Evolutionary conservation across 1,140 invertebrate genomes (phyloP).

Genomic region (Drosophila triauraria): DNA sequence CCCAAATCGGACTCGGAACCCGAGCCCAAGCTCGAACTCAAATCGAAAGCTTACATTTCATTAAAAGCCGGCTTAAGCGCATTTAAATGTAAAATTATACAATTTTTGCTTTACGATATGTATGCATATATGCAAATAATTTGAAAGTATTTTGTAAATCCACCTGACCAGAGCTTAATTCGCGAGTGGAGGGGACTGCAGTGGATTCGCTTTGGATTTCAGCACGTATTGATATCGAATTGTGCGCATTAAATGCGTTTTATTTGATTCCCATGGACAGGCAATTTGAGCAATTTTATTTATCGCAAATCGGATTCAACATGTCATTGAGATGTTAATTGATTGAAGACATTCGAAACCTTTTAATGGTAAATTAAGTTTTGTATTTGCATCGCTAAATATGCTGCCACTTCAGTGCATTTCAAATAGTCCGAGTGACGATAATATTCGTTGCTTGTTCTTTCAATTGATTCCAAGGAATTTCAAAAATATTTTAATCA

Average conservation of each 20-base stretch:
- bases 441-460: neutral
- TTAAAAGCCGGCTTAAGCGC: constrained; percentile 73
- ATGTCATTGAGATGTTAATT: constrained; percentile 14
- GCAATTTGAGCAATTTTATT: constrained; percentile 28
- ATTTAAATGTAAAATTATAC: constrained; percentile 79
- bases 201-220: constrained; percentile 14
- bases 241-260: constrained; percentile 21
- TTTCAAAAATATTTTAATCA: neutral
- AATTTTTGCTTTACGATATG: constrained; percentile 60
- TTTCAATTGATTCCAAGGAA: neutral
- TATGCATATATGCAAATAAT: constrained; percentile 70
- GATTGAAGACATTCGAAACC: constrained; percentile 23
- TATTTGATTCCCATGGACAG: constrained; percentile 26
- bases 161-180: constrained; percentile 52
- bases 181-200: neutral
- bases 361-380: constrained; percentile 4
- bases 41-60: constrained; percentile 76
- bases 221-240: constrained; percentile 42
- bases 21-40: constrained; percentile 26
- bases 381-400: neutral
- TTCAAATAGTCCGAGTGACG: neutral
- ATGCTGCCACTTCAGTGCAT: constrained; percentile 2
- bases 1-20: constrained; percentile 15
- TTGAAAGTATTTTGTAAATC: constrained; percentile 66
- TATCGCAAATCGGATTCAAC: constrained; percentile 23